phyloP scores from a whole-genome alignment of 2,888 invertebrate genomes.

The Liposcelis brunnea region DNA sequence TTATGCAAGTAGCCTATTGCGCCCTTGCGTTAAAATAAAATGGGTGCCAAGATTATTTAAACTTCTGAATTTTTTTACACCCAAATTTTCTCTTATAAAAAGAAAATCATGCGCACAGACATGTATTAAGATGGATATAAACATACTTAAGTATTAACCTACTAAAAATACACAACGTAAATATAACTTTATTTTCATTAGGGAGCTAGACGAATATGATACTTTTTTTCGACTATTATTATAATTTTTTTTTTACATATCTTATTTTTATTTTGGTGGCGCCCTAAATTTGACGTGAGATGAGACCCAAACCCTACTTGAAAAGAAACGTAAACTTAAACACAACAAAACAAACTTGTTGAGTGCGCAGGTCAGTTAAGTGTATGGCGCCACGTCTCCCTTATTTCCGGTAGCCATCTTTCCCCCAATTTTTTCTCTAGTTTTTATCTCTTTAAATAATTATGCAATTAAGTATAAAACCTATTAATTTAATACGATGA shows the following conservation, averaged over 20 bases:
- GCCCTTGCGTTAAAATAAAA: too few species aligned
- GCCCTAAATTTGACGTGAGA: conserved; percentile 6
- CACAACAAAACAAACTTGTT: not conserved
- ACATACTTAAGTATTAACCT: not conserved
- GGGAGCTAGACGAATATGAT: conserved; percentile 8
- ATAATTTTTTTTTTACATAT: not conserved
- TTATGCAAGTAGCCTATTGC: too few species aligned
- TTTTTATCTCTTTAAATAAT: conserved; percentile 4
- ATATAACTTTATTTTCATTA: conserved; percentile 3
- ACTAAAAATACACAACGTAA: not conserved
- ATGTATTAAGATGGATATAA: not conserved
- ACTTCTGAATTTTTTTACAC: too few species aligned
- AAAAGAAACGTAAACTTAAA: not conserved
- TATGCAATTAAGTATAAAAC: conserved; percentile 7
- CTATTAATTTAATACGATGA: conserved; percentile 9
- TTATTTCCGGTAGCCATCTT: conserved; percentile 8
- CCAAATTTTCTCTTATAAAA: too few species aligned
- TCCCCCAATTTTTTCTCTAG: too few species aligned
- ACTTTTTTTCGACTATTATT: conserved; percentile 4
- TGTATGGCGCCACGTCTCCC: conserved; percentile 3
- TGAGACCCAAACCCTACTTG: conserved; percentile 7
- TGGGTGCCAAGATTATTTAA: too few species aligned
- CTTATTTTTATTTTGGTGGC: not conserved
- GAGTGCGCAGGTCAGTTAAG: conserved; percentile 2
- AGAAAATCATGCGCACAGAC: too few species aligned